phyloP scores from a whole-genome alignment of 1,140 invertebrate genomes.

The Pissodes strobi region DNA sequence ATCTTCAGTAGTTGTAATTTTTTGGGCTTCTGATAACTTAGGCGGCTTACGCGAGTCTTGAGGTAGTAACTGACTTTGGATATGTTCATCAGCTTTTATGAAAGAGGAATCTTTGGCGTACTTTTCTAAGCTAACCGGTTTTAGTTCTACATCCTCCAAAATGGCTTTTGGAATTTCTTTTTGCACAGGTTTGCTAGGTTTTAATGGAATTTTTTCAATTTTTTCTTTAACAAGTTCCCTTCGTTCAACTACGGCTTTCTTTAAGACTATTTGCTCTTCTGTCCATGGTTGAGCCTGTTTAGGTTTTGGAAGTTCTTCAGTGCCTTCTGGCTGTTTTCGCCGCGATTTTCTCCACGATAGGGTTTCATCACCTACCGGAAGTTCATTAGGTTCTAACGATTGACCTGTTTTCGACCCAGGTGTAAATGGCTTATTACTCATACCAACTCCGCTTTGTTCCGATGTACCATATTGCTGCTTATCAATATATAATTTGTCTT shows the following conservation, averaged over 20 bases:
- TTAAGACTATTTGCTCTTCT: constrained; percentile 56
- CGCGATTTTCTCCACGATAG: constrained; percentile 58
- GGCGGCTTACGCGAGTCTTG: background rate
- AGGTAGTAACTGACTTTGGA: background rate
- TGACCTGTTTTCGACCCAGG: constrained; percentile 40
- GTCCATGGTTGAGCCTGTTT: constrained; percentile 54
- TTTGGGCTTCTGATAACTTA: background rate
- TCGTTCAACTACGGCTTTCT: constrained; percentile 52
- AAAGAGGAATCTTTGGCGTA: constrained; percentile 23
- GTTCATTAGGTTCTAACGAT: constrained; percentile 54
- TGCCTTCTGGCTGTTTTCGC: constrained; percentile 6
- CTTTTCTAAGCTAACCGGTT: constrained; percentile 28
- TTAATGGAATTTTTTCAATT: constrained; percentile 44
- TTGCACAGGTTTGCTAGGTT: constrained; percentile 33
- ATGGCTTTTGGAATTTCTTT: constrained; percentile 54
- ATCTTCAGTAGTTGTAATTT: constrained; percentile 31
- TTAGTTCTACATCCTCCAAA: constrained; percentile 43
- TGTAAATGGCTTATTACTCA: constrained; percentile 22
- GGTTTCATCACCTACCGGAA: constrained; percentile 60
- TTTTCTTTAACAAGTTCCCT: constrained; percentile 54
- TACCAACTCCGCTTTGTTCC: constrained; percentile 20
- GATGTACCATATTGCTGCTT: background rate
- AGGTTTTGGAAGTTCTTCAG: constrained; percentile 10
- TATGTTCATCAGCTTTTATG: no score
- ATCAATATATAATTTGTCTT: background rate